Percentiles rank a stretch among this genome's conserved stretches.
phyloP scores from a whole-genome alignment of 92 coral and sea anemone genomes.

The Palythoa heliodiscus region DNA sequence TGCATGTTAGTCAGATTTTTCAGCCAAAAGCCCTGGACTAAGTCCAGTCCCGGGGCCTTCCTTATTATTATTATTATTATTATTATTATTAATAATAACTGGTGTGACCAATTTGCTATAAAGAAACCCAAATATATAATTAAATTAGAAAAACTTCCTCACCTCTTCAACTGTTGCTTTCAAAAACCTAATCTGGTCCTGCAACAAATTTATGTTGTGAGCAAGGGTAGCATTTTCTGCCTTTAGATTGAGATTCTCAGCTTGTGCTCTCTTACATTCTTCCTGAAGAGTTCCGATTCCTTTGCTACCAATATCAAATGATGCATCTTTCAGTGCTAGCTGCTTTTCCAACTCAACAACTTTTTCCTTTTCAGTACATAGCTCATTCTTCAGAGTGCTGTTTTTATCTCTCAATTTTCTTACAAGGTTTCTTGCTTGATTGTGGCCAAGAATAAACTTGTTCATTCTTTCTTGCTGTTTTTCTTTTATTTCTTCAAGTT shows the following conservation, averaged over 20 bases:
- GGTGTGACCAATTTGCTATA: too few relatives aligned
- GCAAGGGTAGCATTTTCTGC: slow-evolving; percentile 7
- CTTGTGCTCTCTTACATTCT: neutral
- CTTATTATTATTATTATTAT: too few relatives aligned
- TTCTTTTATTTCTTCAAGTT: slow-evolving; percentile 64
- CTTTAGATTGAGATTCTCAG: slow-evolving; percentile 24
- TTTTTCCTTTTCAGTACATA: slow-evolving; percentile 45
- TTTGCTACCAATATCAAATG: neutral
- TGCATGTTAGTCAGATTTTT: too few relatives aligned
- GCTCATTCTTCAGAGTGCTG: slow-evolving; percentile 53
- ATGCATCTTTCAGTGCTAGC: slow-evolving; percentile 36
- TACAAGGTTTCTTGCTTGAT: slow-evolving; percentile 71
- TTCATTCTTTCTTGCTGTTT: slow-evolving; percentile 57
- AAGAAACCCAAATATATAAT: too few relatives aligned
- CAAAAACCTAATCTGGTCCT: slow-evolving; percentile 16
- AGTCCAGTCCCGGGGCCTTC: too few relatives aligned
- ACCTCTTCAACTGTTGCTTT: slow-evolving; percentile 21
- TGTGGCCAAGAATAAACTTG: slow-evolving; percentile 57
- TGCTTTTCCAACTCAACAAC: slow-evolving; percentile 50
- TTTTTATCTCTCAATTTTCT: slow-evolving; percentile 67
- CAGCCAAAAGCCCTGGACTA: too few relatives aligned
- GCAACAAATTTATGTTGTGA: slow-evolving; percentile 8
- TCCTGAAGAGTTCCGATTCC: slow-evolving; percentile 1
- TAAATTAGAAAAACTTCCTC: neutral
- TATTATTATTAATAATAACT: too few relatives aligned